Evolutionary conservation across 2,888 invertebrate species (phyloP).

Genomic region (Idaea straminata): DNA sequence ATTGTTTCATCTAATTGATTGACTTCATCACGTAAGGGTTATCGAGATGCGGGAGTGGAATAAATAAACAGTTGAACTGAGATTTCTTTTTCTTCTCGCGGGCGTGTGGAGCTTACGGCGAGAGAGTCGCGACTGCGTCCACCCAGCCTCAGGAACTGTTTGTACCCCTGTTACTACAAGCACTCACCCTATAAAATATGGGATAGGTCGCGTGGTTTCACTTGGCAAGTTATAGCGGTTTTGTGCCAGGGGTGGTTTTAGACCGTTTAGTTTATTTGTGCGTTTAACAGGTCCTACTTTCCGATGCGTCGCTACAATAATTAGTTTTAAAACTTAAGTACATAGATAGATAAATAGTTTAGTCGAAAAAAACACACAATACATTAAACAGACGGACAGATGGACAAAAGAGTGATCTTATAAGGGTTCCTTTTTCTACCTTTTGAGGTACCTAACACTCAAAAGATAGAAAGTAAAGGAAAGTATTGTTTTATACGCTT

Average conservation of each 20-base stretch:
- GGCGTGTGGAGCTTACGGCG: constrained; percentile 30
- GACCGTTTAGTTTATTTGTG: neutral
- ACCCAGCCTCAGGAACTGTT: constrained; percentile 33
- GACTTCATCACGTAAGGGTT: constrained; percentile 32
- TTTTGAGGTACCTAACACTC: too few species aligned
- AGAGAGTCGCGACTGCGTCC: constrained; percentile 43
- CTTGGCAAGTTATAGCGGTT: neutral
- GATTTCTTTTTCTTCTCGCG: constrained; percentile 9
- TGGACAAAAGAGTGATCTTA: too few species aligned
- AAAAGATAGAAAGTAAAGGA: too few species aligned
- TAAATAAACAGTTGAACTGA: constrained; percentile 7
- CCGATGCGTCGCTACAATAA: neutral
- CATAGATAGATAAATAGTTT: too few species aligned
- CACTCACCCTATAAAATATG: neutral
- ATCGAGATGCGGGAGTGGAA: constrained; percentile 44
- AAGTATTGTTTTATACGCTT: too few species aligned
- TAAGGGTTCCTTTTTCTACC: too few species aligned
- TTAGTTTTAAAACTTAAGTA: too few species aligned
- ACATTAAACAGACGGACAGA: too few species aligned
- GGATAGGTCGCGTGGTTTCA: neutral
- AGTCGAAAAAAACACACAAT: too few species aligned
- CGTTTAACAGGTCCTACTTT: neutral
- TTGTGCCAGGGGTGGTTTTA: neutral
- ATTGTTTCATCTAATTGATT: constrained; percentile 59
- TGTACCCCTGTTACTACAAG: neutral